A percentile compares a stretch with the other conserved stretches of the same genome.
Conservation (phyloP, 92 coral and sea anemone species). For the Epizoanthus scotinus region DNA sequence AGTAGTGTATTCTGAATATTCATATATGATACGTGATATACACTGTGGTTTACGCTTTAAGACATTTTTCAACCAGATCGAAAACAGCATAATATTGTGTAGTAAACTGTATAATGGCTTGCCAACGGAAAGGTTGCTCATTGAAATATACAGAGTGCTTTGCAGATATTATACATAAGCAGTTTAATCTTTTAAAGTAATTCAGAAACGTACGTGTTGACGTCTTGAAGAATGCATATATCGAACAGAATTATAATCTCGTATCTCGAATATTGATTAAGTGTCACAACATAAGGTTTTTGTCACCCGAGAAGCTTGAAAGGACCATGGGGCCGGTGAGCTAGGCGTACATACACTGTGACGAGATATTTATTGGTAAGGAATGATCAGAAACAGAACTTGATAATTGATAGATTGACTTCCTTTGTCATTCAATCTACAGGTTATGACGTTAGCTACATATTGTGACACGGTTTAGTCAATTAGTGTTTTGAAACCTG, state of each 20-base stretch:
- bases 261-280: background rate
- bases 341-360: too few species aligned
- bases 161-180: background rate
- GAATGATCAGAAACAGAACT: background rate
- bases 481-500: background rate
- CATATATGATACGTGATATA: background rate
- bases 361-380: too few species aligned
- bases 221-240: conserved; percentile 9
- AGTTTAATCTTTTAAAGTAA: background rate
- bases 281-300: background rate
- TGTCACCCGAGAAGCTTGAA: background rate
- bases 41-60: background rate
- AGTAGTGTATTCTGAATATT: background rate
- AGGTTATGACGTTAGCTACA: background rate
- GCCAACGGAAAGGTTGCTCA: background rate
- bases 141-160: background rate
- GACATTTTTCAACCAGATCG: background rate
- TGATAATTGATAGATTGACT: background rate
- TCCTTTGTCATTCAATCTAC: background rate
- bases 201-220: background rate
- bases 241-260: background rate
- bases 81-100: background rate
- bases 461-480: background rate
- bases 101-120: background rate
- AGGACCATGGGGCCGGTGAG: background rate